These are phyloP conservation scores for Bicyclus anynana DNA, from an alignment of 1,140 invertebrate genomes.

Conservation along the genomic window DNA sequence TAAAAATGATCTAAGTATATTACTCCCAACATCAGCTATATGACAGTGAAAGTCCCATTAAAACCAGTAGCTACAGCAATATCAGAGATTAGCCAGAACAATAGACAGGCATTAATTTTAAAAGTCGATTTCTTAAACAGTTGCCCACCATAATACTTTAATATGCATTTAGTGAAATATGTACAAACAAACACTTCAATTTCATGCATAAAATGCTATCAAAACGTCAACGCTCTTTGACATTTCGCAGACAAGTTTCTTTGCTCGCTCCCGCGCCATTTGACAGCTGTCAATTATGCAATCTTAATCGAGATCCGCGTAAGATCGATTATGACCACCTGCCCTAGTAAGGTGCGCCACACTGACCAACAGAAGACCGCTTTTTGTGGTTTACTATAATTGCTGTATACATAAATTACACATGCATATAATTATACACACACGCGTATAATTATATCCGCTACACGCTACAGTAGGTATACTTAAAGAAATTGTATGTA, in stretches of 20 bases:
- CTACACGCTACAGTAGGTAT: background rate
- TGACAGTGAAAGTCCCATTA: too few species aligned
- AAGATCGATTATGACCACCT: conserved; percentile 32
- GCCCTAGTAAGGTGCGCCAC: conserved; percentile 12
- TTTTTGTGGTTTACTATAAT: background rate
- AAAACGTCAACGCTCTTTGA: conserved; percentile 25
- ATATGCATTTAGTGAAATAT: too few species aligned
- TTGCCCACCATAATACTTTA: too few species aligned
- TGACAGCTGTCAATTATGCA: conserved; percentile 41
- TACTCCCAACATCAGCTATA: too few species aligned
- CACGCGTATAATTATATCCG: background rate
- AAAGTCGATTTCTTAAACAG: too few species aligned
- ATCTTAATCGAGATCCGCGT: conserved; percentile 11
- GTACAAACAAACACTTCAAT: too few species aligned
- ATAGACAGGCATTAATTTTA: too few species aligned
- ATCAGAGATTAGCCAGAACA: too few species aligned
- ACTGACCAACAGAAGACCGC: background rate
- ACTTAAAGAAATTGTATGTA: background rate
- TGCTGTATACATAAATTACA: background rate
- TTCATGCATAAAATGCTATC: background rate
- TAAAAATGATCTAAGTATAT: too few species aligned
- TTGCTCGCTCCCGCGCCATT: conserved; percentile 22
- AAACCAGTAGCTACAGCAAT: too few species aligned
- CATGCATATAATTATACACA: background rate
- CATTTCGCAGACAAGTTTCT: conserved; percentile 25